Evolutionary conservation across 2,888 invertebrate genomes (phyloP).

Genomic region (Drosophila peninsularis): DNA sequence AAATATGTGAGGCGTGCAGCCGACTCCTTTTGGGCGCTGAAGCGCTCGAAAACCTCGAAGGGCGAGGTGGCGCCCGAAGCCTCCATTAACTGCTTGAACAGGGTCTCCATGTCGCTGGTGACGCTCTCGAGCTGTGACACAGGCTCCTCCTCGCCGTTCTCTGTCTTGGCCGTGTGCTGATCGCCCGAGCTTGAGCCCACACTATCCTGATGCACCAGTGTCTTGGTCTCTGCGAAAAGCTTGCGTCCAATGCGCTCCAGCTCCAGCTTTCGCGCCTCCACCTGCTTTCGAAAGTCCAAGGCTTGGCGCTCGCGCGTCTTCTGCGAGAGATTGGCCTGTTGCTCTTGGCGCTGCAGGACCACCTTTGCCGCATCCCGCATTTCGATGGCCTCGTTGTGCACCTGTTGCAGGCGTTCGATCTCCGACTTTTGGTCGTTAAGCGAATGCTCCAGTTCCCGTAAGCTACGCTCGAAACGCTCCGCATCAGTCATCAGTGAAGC

Average conservation of each 20-base stretch:
- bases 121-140: slow-evolving; percentile 79
- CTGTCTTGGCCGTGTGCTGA: slow-evolving; percentile 82
- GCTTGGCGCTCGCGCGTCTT: slow-evolving; percentile 88
- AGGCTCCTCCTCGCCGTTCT: slow-evolving; percentile 82
- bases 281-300: slow-evolving; percentile 88
- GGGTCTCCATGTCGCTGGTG: slow-evolving; percentile 86
- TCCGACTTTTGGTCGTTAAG: slow-evolving; percentile 89
- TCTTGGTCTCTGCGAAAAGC: slow-evolving; percentile 88
- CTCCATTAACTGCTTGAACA: slow-evolving; percentile 90
- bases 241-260: slow-evolving; percentile 91
- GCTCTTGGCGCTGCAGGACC: slow-evolving; percentile 89
- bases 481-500: slow-evolving; percentile 89
- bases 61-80: slow-evolving; percentile 91
- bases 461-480: slow-evolving; percentile 90
- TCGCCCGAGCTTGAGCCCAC: slow-evolving; percentile 86
- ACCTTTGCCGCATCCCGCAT: slow-evolving; percentile 89
- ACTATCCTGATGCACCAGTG: slow-evolving; percentile 87
- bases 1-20: slow-evolving; percentile 89
- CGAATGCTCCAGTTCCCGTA: slow-evolving; percentile 89
- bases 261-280: slow-evolving; percentile 89
- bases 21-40: slow-evolving; percentile 90
- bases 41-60: slow-evolving; percentile 90
- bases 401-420: slow-evolving; percentile 90
- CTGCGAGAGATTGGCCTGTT: slow-evolving; percentile 88
- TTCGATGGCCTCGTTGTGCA: slow-evolving; percentile 90